Evolutionary conservation across 1,140 invertebrate genomes (phyloP).

Genomic region (Drosophila nebulosa): DNA sequence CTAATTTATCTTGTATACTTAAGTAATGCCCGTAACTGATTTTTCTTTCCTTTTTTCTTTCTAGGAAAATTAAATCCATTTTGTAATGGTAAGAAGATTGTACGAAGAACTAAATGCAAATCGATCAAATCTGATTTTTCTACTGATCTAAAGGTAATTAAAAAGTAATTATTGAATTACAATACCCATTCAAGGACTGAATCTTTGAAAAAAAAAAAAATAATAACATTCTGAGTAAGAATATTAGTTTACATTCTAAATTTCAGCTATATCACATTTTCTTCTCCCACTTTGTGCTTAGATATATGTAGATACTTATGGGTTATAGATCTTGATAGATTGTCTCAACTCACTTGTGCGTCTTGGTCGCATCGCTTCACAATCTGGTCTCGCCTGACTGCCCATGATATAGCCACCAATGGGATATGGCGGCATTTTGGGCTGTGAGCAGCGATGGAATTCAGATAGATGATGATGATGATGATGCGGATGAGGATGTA

Average conservation of each 20-base stretch:
- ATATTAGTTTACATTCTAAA: not conserved
- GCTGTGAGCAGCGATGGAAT: slow-evolving; percentile 70
- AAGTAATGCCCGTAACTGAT: too few relatives aligned
- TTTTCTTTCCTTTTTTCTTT: too few relatives aligned
- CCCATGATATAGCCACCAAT: slow-evolving; percentile 71
- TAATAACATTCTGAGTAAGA: too few relatives aligned
- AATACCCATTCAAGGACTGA: too few relatives aligned
- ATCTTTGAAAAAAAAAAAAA: too few relatives aligned
- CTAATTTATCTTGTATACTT: too few relatives aligned
- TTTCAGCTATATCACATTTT: not conserved
- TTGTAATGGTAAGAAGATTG: too few relatives aligned
- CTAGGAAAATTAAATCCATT: too few relatives aligned
- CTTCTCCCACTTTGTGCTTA: slow-evolving; percentile 51
- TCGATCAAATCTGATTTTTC: too few relatives aligned
- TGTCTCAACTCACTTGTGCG: slow-evolving; percentile 77
- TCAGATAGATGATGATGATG: slow-evolving; percentile 46
- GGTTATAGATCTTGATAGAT: not conserved
- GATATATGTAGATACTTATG: not conserved
- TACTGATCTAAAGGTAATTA: too few relatives aligned
- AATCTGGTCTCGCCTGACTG: slow-evolving; percentile 44
- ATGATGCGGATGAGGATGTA: slow-evolving; percentile 18
- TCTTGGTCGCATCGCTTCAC: slow-evolving; percentile 54
- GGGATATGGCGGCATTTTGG: slow-evolving; percentile 79
- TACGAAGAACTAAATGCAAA: too few relatives aligned
- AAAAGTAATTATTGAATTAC: too few relatives aligned